These are phyloP conservation scores for Anorthoa munda DNA, from an alignment of 2,888 invertebrate species.

Conservation along the genomic window DNA sequence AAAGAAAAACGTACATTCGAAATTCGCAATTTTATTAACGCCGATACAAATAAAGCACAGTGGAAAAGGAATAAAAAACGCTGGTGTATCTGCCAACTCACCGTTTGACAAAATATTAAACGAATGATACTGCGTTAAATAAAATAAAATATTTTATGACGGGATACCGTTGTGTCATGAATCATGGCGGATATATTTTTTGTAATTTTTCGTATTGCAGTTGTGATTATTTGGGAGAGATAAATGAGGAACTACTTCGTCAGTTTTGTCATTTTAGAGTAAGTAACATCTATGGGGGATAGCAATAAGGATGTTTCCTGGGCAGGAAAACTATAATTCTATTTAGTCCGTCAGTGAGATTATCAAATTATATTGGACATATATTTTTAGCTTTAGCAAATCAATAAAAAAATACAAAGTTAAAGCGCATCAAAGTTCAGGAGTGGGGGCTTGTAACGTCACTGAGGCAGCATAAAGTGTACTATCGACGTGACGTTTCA, in stretches of 20 bases:
- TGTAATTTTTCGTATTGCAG: neutral
- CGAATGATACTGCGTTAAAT: constrained; percentile 19
- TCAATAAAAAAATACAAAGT: too few species aligned
- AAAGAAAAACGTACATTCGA: neutral
- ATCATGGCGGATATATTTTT: neutral
- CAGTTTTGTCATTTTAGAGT: too few species aligned
- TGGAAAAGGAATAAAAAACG: neutral
- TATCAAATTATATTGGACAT: too few species aligned
- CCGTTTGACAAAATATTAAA: constrained; percentile 38
- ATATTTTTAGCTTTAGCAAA: too few species aligned
- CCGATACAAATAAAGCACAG: neutral
- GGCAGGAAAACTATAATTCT: too few species aligned
- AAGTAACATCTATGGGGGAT: too few species aligned
- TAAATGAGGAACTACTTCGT: neutral
- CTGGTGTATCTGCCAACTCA: neutral
- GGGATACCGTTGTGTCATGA: constrained; percentile 17
- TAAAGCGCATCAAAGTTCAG: too few species aligned
- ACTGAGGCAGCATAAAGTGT: too few species aligned
- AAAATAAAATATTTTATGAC: constrained; percentile 37
- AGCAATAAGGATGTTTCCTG: too few species aligned
- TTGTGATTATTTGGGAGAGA: neutral
- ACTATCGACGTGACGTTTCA: too few species aligned
- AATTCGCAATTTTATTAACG: neutral
- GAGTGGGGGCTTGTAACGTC: too few species aligned
- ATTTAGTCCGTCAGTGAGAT: too few species aligned